Conservation (phyloP, 2,888 invertebrate genomes). For the Liposcelis brunnea region DNA sequence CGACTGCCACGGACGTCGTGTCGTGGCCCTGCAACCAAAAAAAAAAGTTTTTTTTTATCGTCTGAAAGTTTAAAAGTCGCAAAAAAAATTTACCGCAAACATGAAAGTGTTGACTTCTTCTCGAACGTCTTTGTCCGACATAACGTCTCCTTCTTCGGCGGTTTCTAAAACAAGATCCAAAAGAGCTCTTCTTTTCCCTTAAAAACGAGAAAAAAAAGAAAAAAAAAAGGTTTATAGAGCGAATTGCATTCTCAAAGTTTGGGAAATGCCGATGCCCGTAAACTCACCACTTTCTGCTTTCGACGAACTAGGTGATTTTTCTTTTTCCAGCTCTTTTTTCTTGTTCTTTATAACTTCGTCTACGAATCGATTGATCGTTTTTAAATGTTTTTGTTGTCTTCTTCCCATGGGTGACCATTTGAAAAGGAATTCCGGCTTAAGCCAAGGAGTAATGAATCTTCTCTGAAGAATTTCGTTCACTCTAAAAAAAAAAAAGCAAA, state of each 20-base stretch:
- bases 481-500: conserved; percentile 18
- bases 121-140: conserved; percentile 23
- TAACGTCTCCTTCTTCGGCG: conserved; percentile 24
- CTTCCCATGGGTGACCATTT: conserved; percentile 28
- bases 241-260: no score
- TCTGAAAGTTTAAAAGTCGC: neutral
- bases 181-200: conserved; percentile 27
- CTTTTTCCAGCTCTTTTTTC: neutral
- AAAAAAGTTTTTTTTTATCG: conserved; percentile 8
- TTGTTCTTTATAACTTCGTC: conserved; percentile 2
- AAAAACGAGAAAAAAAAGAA: no score
- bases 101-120: conserved; percentile 28
- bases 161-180: conserved; percentile 35
- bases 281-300: neutral
- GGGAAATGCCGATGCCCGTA: no score
- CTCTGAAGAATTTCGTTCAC: conserved; percentile 25
- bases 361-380: conserved; percentile 33
- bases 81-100: conserved; percentile 19
- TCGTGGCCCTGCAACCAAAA: conserved; percentile 30
- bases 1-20: conserved; percentile 35
- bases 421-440: conserved; percentile 32
- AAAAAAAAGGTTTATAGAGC: no score
- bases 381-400: conserved; percentile 28
- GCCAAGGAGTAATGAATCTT: conserved; percentile 32
- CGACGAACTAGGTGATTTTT: neutral